phyloP scores from a whole-genome alignment of 2,113 vertebrate genomes.

The Lepus americanus region DNA sequence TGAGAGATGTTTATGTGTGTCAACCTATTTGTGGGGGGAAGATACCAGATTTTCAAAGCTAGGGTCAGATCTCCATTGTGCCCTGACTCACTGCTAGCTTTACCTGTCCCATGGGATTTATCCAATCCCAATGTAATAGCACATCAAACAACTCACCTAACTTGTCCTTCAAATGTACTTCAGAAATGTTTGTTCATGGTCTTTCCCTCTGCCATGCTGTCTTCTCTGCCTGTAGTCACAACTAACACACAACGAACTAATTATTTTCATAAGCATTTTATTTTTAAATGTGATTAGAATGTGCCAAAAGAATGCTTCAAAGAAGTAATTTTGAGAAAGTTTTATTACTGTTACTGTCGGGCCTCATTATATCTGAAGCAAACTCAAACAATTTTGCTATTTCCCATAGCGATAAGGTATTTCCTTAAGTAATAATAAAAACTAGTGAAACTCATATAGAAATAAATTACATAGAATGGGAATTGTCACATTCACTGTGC shows the following conservation, averaged over 20 bases:
- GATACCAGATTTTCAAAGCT: neutral
- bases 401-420: neutral
- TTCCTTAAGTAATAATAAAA: neutral
- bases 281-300: slow-evolving; percentile 52
- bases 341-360: neutral
- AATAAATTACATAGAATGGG: neutral
- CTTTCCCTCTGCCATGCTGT: neutral
- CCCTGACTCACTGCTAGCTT: neutral
- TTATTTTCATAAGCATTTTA: neutral
- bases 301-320: neutral
- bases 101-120: accelerated
- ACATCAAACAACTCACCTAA: neutral
- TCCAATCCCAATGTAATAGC: neutral
- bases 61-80: neutral
- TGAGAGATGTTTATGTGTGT: neutral
- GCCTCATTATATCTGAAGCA: neutral
- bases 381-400: neutral
- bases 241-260: neutral
- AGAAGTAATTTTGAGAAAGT: neutral
- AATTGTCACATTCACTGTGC: neutral
- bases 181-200: neutral
- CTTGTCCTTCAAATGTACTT: neutral
- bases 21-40: neutral
- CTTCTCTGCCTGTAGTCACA: neutral
- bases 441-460: no score